phyloP scores from a whole-genome alignment of 2,888 invertebrate genomes.

The Syritta pipiens region DNA sequence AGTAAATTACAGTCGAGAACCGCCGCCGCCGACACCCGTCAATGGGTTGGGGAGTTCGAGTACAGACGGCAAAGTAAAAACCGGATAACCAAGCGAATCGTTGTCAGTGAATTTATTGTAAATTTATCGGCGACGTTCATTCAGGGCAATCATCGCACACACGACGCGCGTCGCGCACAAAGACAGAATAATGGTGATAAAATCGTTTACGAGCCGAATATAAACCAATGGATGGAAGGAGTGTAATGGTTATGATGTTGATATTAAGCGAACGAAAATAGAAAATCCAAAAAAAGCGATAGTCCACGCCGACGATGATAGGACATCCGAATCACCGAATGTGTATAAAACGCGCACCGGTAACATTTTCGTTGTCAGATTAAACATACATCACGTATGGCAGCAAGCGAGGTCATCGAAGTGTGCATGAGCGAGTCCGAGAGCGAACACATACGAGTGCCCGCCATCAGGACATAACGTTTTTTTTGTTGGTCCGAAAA shows the following conservation, averaged over 20 bases:
- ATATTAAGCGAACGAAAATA: background rate
- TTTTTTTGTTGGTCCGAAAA: no score
- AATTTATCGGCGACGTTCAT: constrained; percentile 20
- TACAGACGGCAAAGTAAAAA: background rate
- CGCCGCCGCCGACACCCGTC: no score
- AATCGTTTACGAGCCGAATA: constrained; percentile 18
- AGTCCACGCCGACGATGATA: constrained; percentile 12
- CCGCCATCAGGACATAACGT: constrained; percentile 24
- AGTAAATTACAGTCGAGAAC: constrained; percentile 6
- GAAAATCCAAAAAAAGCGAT: background rate
- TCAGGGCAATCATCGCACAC: constrained; percentile 9
- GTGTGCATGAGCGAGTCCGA: constrained; percentile 48
- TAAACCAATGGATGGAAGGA: constrained; percentile 21
- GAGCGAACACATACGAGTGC: constrained; percentile 5
- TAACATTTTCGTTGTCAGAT: constrained; percentile 61
- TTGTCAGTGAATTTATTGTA: constrained; percentile 22
- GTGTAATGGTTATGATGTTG: constrained; percentile 26
- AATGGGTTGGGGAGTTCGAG: background rate
- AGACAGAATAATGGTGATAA: constrained; percentile 4
- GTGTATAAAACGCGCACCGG: constrained; percentile 8
- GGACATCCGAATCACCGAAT: constrained; percentile 37
- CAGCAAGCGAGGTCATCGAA: constrained; percentile 39
- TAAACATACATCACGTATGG: constrained; percentile 49
- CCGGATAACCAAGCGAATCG: constrained; percentile 2
- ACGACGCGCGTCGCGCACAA: background rate